Evolutionary conservation across 2,797 vertebrate genomes (phyloP).

Genomic region (Thripadectes ignobilis): DNA sequence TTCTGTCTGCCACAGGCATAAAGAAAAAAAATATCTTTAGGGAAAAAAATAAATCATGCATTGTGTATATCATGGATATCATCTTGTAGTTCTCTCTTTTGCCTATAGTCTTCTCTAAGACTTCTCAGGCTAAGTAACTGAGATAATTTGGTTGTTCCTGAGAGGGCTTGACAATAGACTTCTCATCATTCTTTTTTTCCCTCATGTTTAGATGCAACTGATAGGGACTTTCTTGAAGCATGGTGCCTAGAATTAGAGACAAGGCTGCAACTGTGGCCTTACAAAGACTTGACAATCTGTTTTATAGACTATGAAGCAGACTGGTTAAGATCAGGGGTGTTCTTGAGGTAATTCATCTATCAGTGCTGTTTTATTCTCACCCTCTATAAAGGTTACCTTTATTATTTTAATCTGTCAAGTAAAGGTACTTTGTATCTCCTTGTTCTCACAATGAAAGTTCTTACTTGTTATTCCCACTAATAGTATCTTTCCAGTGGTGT

Average conservation of each 20-base stretch:
- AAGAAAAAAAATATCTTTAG: background rate
- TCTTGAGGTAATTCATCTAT: background rate
- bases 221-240: background rate
- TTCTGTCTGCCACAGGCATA: background rate
- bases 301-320: background rate
- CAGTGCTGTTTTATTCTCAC: background rate
- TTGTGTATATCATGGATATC: background rate
- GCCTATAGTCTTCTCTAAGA: background rate
- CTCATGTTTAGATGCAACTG: background rate
- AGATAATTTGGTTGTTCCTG: background rate
- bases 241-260: background rate
- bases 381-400: background rate
- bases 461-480: background rate
- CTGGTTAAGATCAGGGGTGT: background rate
- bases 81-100: background rate
- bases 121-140: background rate
- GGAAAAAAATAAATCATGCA: background rate
- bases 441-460: background rate
- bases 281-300: background rate
- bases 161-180: background rate
- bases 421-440: background rate
- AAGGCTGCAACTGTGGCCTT: background rate
- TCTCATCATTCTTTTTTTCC: background rate
- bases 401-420: background rate
- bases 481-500: background rate